Evolutionary conservation across 1,140 invertebrate species (phyloP).

Genomic region (Drosophila saltans): DNA sequence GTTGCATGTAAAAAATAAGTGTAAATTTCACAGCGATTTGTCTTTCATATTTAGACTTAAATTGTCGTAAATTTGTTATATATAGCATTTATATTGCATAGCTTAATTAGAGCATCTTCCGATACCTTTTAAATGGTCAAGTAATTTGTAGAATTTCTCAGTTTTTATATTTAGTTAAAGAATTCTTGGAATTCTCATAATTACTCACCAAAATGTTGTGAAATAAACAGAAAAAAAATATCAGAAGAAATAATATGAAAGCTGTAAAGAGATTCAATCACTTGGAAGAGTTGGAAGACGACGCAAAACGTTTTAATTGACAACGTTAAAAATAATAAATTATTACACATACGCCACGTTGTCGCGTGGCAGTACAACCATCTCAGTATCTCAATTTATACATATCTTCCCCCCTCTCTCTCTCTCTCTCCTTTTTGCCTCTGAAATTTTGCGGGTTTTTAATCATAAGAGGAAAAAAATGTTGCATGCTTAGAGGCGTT

Average conservation of each 20-base stretch:
- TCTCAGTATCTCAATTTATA: background rate
- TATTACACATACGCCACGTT: conserved; percentile 63
- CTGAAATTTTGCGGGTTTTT: background rate
- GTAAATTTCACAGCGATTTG: no score
- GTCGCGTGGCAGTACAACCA: conserved; percentile 44
- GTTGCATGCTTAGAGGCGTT: conserved; percentile 39
- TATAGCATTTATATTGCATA: no score
- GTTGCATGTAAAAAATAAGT: no score
- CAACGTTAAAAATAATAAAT: conserved; percentile 21
- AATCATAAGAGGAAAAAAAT: background rate
- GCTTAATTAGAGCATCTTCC: no score
- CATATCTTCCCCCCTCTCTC: background rate
- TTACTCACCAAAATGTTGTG: background rate
- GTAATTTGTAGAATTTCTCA: no score
- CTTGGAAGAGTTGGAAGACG: background rate
- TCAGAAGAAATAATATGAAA: conserved; percentile 18
- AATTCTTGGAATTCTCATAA: background rate
- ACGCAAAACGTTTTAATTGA: conserved; percentile 28
- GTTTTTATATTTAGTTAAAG: no score
- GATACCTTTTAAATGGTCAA: no score
- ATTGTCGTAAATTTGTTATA: no score
- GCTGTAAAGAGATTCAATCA: conserved; percentile 8
- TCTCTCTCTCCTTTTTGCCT: background rate
- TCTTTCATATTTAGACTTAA: no score
- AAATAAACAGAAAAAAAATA: conserved; percentile 13